Conservation (phyloP, 2,888 invertebrate genomes). For the Caenorhabditis zanzibari region DNA sequence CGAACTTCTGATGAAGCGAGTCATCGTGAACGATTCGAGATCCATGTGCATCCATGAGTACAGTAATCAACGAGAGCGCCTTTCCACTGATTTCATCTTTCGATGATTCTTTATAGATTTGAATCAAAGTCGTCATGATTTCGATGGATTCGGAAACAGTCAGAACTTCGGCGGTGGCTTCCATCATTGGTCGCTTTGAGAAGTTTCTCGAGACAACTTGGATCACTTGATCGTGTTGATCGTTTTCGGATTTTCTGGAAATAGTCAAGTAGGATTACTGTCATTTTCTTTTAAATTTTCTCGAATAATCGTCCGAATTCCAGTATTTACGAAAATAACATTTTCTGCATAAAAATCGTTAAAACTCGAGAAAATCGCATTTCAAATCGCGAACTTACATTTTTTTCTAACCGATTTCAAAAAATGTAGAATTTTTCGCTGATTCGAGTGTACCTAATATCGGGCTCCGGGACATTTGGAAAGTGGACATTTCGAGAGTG, state of each 20-base stretch:
- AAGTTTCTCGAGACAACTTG: constrained; percentile 49
- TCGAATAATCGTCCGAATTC: too few relatives aligned
- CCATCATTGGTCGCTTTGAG: constrained; percentile 50
- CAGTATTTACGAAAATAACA: too few relatives aligned
- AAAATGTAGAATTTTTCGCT: too few relatives aligned
- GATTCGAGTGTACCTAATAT: too few relatives aligned
- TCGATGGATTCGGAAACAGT: constrained; percentile 43
- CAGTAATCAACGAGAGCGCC: constrained; percentile 49
- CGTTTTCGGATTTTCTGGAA: constrained; percentile 33
- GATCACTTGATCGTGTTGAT: constrained; percentile 15
- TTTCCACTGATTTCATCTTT: constrained; percentile 26
- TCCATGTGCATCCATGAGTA: constrained; percentile 64
- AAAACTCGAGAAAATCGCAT: too few relatives aligned
- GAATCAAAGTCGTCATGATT: constrained; percentile 43
- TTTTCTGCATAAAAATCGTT: too few relatives aligned
- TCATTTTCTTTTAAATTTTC: too few relatives aligned
- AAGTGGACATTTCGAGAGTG: too few relatives aligned
- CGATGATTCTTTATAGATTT: constrained; percentile 48
- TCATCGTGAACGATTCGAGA: constrained; percentile 60
- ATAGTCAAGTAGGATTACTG: not conserved
- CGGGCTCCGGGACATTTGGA: too few relatives aligned
- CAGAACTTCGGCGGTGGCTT: constrained; percentile 41
- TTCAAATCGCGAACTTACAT: too few relatives aligned
- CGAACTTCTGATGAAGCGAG: constrained; percentile 54
- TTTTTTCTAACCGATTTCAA: too few relatives aligned